A percentile compares a stretch with the other conserved stretches of the same genome.
Conservation (phyloP, 2,797 vertebrate genomes). For the Neostethus bicornis region DNA sequence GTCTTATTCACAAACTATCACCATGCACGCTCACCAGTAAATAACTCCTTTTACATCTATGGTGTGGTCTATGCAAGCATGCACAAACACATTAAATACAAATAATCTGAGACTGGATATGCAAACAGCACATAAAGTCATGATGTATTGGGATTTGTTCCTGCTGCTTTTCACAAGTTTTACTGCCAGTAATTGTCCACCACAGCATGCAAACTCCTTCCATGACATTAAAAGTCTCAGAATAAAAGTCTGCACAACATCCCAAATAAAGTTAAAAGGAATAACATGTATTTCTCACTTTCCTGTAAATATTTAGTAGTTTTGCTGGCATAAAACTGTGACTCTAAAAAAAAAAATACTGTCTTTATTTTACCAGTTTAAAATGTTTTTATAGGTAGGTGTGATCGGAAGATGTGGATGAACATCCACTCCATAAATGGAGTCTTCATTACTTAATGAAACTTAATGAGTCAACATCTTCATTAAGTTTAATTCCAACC, state of each 20-base stretch:
- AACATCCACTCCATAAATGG: too few relatives aligned
- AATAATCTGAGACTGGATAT: background rate
- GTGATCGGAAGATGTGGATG: too few relatives aligned
- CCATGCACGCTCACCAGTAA: slow-evolving; percentile 29
- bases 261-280: slow-evolving; percentile 35
- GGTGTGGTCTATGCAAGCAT: slow-evolving; percentile 20
- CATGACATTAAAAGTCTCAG: background rate
- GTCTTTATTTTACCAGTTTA: too few relatives aligned
- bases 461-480: too few relatives aligned
- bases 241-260: slow-evolving; percentile 16
- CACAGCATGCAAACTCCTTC: slow-evolving; percentile 43
- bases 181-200: slow-evolving; percentile 46
- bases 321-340: too few relatives aligned
- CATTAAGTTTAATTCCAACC: too few relatives aligned
- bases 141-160: slow-evolving; percentile 53
- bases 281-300: slow-evolving; percentile 43
- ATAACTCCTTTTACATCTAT: slow-evolving; percentile 43
- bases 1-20: slow-evolving; percentile 46
- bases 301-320: slow-evolving; percentile 37
- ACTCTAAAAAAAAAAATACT: too few relatives aligned
- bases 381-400: too few relatives aligned
- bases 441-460: too few relatives aligned
- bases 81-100: slow-evolving; percentile 13
- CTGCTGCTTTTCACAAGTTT: slow-evolving; percentile 66
- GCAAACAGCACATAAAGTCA: slow-evolving; percentile 39